Evolutionary conservation across 2,888 invertebrate species (phyloP), one percentile per base, ranked within the genome.

Genomic region (Saturnia japonica): DNA sequence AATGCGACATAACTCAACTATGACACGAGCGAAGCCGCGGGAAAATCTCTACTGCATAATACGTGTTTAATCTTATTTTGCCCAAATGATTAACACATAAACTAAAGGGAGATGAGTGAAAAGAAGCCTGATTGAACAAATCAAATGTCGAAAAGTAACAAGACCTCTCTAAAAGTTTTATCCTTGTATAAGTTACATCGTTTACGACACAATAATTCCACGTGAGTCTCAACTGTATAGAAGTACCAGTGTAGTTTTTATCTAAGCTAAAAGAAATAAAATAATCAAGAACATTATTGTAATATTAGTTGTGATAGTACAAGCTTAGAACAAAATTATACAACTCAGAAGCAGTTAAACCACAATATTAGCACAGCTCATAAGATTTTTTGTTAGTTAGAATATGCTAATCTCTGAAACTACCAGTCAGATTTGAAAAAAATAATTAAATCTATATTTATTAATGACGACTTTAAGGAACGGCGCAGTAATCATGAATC

Each of bases 111-210:
- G 40, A 40, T 8, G n/a, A 62, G 40, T 40, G 40, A 64, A n/a
- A 64, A 40, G 12, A 64, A 40, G 40, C 64, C 9, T 40, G 19
- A 64, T 40, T 64, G 64, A 64, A 40, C 40, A 64, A 64, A 64
- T 64, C 19, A 40, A 40, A 64, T 40, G 40, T 64, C 34, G 64
- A 64, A 64, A 64, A 64, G 34, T 64, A 40, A 64, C 64, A 64
- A 64, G 64, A 40, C 9, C 34, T 40, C 40, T 40, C 40, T 64
- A 64, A 64, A 40, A n/a, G n/a, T 8, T 40, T 12, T 64, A 64
- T 40, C 64, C 64, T 64, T 64, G 40, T 64, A 16, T 64, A 64
- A 40, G 64, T 40, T 64, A 8, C 64, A 40, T 64, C 64, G 19
- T 40, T 64, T 64, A 40, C 40, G 40, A 64, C 40, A 64, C 40